Evolutionary conservation across 2,888 invertebrate species (phyloP), one percentile per base, ranked within the genome.

Genomic region (Hanleya hanleyi): DNA sequence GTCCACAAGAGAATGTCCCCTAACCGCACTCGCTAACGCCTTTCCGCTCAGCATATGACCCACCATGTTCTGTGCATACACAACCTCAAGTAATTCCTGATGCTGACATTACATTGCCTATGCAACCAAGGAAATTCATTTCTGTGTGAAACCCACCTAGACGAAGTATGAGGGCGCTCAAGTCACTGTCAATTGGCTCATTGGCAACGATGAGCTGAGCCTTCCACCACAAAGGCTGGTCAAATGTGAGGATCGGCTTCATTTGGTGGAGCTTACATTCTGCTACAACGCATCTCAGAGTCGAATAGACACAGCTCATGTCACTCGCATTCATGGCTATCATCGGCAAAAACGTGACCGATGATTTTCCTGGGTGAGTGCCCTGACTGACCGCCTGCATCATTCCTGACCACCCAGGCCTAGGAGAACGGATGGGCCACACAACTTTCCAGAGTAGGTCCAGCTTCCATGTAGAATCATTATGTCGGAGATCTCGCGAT

Each of bases 191-290:
- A 18, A 32, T 38, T 29, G 33, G 65, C 37, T 75, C 68, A 38
- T 37, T 57, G 32, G 33, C 61, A 41, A 47, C 32, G 15, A 74
- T 68, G n/a, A 47, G 18, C 22, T 37, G 22, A 32, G 78, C 67
- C 41, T 80, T 79, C 77, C 75, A 77, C 76, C 71, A 78, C 7
- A 78, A 65, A 15, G 78, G 78, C 37, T 77, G 77, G 36, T 77
- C 77, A 65, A 78, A 78, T 61, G 78, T 78, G 36, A 78, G 29
- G 12, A 77, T 61, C 33, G 75, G 75, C 7, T 67, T 72, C 32
- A 62, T 57, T 1, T 65, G 22, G 37, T 78, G 71, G 32, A 71
- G 70, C 61, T 71, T 35, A 18, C 67, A 50, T 38, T 75, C 57
- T 26, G 36, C 65, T 37, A 37, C 32, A 2, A 75, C 71, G 62